Conservation (phyloP, 2,888 invertebrate genomes). For the Pseudococcus jackbeardsleyi region DNA sequence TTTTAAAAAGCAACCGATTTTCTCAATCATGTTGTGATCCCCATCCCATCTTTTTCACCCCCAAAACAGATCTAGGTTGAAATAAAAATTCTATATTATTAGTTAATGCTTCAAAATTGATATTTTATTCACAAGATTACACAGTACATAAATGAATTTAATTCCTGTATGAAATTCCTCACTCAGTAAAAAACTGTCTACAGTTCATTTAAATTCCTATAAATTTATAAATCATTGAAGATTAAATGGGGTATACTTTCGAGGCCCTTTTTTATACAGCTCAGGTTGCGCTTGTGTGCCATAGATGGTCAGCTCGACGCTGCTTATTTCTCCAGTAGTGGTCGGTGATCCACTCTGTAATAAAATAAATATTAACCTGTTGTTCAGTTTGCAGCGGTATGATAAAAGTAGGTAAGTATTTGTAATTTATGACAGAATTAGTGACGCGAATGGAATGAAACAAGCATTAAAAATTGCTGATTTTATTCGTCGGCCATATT, state of each 20-base stretch:
- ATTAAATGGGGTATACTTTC: constrained; percentile 19
- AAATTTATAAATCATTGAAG: not conserved
- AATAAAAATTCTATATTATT: not conserved
- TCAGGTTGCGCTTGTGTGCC: constrained; percentile 61
- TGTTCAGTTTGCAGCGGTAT: not conserved
- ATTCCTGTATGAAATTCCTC: not conserved
- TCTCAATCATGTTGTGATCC: too few species aligned
- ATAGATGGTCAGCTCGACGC: constrained; percentile 41
- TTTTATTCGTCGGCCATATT: too few species aligned
- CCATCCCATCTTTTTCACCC: too few species aligned
- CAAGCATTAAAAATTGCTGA: too few species aligned
- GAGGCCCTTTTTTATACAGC: constrained; percentile 54
- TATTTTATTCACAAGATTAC: not conserved
- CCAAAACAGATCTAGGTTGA: not conserved
- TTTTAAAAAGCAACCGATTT: too few species aligned
- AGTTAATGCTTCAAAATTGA: constrained; percentile 5
- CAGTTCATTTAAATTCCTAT: not conserved
- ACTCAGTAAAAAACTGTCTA: not conserved
- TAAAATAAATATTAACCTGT: not conserved
- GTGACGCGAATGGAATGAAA: too few species aligned
- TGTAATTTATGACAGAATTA: too few species aligned
- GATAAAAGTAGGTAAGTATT: too few species aligned
- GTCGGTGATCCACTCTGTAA: not conserved
- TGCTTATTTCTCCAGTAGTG: not conserved
- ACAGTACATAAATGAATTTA: not conserved